Evolutionary conservation across 2,888 invertebrate species (phyloP), one percentile per base, ranked within the genome.

Genomic region (Sturmia bella): DNA sequence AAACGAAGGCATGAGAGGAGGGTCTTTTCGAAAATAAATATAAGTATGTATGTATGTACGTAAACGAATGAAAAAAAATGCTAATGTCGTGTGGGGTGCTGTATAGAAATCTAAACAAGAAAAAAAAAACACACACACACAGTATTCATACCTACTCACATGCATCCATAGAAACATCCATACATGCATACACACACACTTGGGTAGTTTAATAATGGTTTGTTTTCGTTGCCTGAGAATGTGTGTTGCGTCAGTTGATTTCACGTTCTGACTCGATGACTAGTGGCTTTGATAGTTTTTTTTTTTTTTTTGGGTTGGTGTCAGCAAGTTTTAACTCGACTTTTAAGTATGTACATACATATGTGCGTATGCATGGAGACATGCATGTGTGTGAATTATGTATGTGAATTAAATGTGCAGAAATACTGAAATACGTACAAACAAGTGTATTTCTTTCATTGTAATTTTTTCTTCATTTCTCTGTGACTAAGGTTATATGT

Each of bases 311-410:
- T 77, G 81, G 77, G 81, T 78, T 82, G 78, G 82, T 82, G 82
- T 82, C 82, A 82, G 82, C 82, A 78, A 78, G 81, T 82, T 82
- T 81, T 77, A 81, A 81, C 77, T 81, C 72, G 66, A 72, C 66
- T 75, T 59, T 76, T 59, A n/a, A n/a, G n/a, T n/a, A n/a, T n/a
- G n/a, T n/a, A n/a, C n/a, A n/a, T n/a, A n/a, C n/a, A n/a, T n/a
- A n/a, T n/a, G n/a, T n/a, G n/a, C n/a, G n/a, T n/a, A n/a, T n/a
- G n/a, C n/a, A n/a, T n/a, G n/a, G n/a, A n/a, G n/a, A n/a, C 32
- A 50, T 19, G 52, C 11, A 54, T 45, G 63, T 37, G 27, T 12
- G 1, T 32, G 54, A n/a, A 17, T 48, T 48, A 2, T 59, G 7
- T 52, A 24, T 15, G 13, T 27, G n/a, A n/a, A n/a, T n/a, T n/a